Percentiles rank a stretch among this genome's conserved stretches.
Conservation (phyloP, 2,888 invertebrate genomes). For the Blastobasis adustella region DNA sequence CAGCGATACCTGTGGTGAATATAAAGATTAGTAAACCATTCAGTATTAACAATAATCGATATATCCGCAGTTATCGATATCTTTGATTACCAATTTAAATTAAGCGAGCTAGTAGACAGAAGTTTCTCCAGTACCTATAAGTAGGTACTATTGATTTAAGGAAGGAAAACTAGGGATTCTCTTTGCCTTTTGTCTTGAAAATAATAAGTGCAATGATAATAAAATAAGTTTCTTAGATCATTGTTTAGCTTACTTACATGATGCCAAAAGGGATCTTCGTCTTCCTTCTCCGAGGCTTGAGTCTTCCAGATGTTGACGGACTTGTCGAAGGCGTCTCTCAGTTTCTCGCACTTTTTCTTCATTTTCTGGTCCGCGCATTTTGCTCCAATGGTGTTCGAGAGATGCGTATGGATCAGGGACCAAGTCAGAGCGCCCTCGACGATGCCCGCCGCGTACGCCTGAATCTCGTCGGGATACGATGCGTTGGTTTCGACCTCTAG, state of each 20-base stretch:
- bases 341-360: constrained; percentile 77
- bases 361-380: constrained; percentile 64
- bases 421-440: constrained; percentile 89
- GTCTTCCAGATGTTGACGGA: constrained; percentile 78
- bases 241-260: too few species aligned
- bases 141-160: background rate
- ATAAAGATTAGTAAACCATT: too few species aligned
- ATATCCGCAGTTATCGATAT: too few species aligned
- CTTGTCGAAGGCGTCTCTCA: constrained; percentile 77
- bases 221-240: background rate
- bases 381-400: constrained; percentile 79
- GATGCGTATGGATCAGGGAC: constrained; percentile 86
- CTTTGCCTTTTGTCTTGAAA: too few species aligned
- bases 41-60: too few species aligned
- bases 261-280: constrained; percentile 85
- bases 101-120: too few species aligned
- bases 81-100: too few species aligned
- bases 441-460: constrained; percentile 90
- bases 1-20: constrained; percentile 75
- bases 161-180: too few species aligned
- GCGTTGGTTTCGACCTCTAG: constrained; percentile 86
- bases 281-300: constrained; percentile 64
- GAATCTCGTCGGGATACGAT: constrained; percentile 83
- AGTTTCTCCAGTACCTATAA: background rate
- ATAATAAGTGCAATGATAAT: too few species aligned